Evolutionary conservation across 2,888 invertebrate genomes (phyloP), one percentile per base, ranked within the genome.

Genomic region (Glaucopsyche alexis): DNA sequence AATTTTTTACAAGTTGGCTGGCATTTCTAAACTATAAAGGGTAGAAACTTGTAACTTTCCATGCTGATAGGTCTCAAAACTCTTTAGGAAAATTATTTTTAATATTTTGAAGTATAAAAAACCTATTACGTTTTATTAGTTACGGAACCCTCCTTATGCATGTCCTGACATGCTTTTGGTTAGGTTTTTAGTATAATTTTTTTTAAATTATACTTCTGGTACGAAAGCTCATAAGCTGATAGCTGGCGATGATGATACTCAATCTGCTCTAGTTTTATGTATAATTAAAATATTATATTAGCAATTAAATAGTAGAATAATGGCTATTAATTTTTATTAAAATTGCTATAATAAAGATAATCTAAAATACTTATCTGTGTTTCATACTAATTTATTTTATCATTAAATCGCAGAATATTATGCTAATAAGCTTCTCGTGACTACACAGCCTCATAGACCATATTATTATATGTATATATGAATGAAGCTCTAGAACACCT

Each of bases 231-330:
- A 42, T 42, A 42, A 7, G 42, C 8, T 6, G 40, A 5, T 40
- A 19, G 29, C 60, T 13, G 14, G 13, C 38, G 60, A 38, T 60
- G 29, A 60, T 38, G 29, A 5, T 60, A 7, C 14, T 60, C 11
- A 29, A 60, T 60, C 14, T 60, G 60, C 13, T 60, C 60, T 14
- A 16, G 42, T 42, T 66, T 66, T 8, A 9, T 60, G 60, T 60
- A 60, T 60, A 16, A 66, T 66, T 66, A 66, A 14, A 16, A 8
- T 40, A 65, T 66, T 66, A 42, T 66, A 66, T 66, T 65, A 65
- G 38, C 42, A 66, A 66, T 66, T 66, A 42, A 66, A 66, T 42
- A 42, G 40, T 66, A 66, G 66, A n/a, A 42, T 66, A 16, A 42
- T 66, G 14, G 40, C 42, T 42, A 66, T 42, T 16, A 66, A 66